Evolutionary conservation across 2,113 vertebrate genomes (phyloP).

Genomic region (Takifugu flavidus): DNA sequence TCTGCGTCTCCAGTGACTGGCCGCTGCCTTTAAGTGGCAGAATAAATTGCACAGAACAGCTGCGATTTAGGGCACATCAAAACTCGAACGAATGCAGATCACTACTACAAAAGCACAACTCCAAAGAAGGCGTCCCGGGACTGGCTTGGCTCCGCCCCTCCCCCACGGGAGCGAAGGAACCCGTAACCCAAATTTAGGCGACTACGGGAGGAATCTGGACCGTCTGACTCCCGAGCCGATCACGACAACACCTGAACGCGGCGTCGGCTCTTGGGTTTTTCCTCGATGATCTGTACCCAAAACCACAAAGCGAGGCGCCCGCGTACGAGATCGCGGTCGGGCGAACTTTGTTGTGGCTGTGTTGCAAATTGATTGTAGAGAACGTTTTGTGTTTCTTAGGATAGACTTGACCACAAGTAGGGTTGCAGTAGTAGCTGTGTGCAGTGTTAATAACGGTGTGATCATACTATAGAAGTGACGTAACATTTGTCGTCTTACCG

Average conservation of each 20-base stretch:
- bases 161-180: slow-evolving; percentile 34
- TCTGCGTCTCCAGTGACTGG: slow-evolving; percentile 25
- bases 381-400: slow-evolving; percentile 61
- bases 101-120: slow-evolving; percentile 71
- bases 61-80: slow-evolving; percentile 50
- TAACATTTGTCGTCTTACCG: slow-evolving; percentile 68
- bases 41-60: slow-evolving; percentile 50
- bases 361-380: slow-evolving; percentile 66
- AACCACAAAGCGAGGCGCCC: slow-evolving; percentile 45
- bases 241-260: too few relatives aligned
- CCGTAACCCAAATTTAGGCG: slow-evolving; percentile 44
- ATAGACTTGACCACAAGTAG: slow-evolving; percentile 61
- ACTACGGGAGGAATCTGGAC: neutral
- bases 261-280: slow-evolving; percentile 32
- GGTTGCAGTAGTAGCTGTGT: slow-evolving; percentile 71
- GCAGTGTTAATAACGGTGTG: slow-evolving; percentile 73
- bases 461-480: slow-evolving; percentile 68
- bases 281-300: slow-evolving; percentile 23
- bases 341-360: slow-evolving; percentile 63
- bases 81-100: slow-evolving; percentile 41
- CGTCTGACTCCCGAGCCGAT: slow-evolving; percentile 19
- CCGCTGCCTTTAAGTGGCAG: slow-evolving; percentile 21
- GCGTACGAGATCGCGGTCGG: slow-evolving; percentile 44
- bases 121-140: slow-evolving; percentile 69
- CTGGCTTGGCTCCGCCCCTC: slow-evolving; percentile 33